These are phyloP conservation scores for Pteronura brasiliensis DNA, from an alignment of 2,113 vertebrate species.

Conservation along the genomic window DNA sequence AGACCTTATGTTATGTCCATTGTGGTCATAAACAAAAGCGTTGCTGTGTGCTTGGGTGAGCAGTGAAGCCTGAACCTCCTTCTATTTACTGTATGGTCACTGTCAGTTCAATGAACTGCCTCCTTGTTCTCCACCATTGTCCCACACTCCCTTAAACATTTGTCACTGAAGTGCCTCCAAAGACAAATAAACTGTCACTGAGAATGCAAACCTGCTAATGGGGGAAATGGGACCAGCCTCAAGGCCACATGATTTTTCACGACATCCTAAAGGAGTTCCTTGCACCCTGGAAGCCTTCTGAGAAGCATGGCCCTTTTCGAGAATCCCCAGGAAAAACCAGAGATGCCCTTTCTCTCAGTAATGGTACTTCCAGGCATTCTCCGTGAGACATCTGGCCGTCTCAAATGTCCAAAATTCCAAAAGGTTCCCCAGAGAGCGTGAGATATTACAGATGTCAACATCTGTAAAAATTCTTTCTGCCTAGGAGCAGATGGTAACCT, in stretches of 20 bases:
- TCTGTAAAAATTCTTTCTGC: conserved; percentile 71
- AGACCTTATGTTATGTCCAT: conserved; percentile 84
- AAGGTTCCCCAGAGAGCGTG: conserved; percentile 24
- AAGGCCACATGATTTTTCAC: conserved; percentile 75
- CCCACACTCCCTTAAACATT: conserved; percentile 89
- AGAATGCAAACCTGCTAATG: conserved; percentile 83
- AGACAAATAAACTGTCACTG: conserved; percentile 88
- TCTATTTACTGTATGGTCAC: conserved; percentile 92
- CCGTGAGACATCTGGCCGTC: conserved; percentile 42
- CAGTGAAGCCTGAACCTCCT: conserved; percentile 87
- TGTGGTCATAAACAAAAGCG: conserved; percentile 86
- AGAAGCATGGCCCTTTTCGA: not conserved
- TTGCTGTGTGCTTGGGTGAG: conserved; percentile 83
- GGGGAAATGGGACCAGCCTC: conserved; percentile 68
- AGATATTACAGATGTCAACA: conserved; percentile 72
- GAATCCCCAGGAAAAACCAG: conserved; percentile 25
- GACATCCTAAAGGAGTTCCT: conserved; percentile 62
- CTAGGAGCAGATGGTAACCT: conserved; percentile 34
- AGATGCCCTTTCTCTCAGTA: conserved; percentile 12
- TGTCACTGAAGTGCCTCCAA: conserved; percentile 88
- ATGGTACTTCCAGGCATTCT: conserved; percentile 59
- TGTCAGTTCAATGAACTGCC: conserved; percentile 91
- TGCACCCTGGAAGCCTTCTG: conserved; percentile 31
- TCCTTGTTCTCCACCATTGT: conserved; percentile 89
- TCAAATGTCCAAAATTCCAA: conserved; percentile 74